These are phyloP conservation scores for Cactoblastis cactorum DNA, from an alignment of 2,888 invertebrate species.

Conservation along the genomic window DNA sequence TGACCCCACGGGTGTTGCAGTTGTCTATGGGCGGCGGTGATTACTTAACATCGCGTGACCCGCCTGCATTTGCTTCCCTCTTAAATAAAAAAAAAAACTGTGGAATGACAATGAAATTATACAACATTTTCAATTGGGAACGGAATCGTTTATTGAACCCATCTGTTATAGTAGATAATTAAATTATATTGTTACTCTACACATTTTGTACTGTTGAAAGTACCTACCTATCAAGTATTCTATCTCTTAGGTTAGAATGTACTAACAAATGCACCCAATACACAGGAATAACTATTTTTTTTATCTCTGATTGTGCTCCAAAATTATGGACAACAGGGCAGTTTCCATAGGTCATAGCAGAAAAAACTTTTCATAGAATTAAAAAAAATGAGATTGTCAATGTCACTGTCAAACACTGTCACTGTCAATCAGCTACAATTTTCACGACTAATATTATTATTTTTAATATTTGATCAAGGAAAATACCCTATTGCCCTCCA, in stretches of 20 bases:
- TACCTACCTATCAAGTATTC: slow-evolving; percentile 73
- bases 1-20: no score
- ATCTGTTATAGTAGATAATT: slow-evolving; percentile 74
- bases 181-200: slow-evolving; percentile 75
- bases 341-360: slow-evolving; percentile 25
- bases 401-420: no score
- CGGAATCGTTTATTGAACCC: slow-evolving; percentile 79
- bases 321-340: slow-evolving; percentile 38
- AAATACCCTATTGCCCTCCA: slow-evolving; percentile 38
- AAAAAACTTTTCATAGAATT: not conserved
- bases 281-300: slow-evolving; percentile 37
- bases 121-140: slow-evolving; percentile 61
- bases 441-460: no score
- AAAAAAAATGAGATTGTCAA: no score
- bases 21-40: no score
- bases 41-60: no score
- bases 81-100: not conserved
- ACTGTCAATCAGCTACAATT: no score
- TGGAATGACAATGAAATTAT: slow-evolving; percentile 35
- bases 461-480: slow-evolving; percentile 21
- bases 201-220: slow-evolving; percentile 75
- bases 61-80: no score
- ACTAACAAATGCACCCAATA: slow-evolving; percentile 65
- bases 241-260: slow-evolving; percentile 63
- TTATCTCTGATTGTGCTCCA: slow-evolving; percentile 39